phyloP scores from a whole-genome alignment of 2,113 vertebrate species.

The Loxodonta africana region DNA sequence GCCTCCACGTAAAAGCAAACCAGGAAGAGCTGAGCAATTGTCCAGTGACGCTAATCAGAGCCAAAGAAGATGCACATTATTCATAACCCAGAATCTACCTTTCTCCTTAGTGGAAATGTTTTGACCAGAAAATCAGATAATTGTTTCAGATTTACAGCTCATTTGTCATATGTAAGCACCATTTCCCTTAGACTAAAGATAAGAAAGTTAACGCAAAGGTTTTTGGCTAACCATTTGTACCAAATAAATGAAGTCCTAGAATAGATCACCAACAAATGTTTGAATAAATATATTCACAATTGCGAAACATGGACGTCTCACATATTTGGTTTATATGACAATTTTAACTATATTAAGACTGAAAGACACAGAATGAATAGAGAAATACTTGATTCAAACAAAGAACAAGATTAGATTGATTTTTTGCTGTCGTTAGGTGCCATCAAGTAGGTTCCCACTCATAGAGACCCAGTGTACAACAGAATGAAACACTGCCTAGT shows the following conservation, averaged over 20 bases:
- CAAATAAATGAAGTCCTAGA: constrained; percentile 67
- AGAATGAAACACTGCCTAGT: too few relatives aligned
- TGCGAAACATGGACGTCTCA: not conserved
- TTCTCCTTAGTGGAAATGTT: constrained; percentile 75
- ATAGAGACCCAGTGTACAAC: too few relatives aligned
- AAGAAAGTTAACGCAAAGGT: constrained; percentile 22
- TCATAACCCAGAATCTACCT: constrained; percentile 20
- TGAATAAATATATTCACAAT: not conserved
- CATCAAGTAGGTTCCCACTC: too few relatives aligned
- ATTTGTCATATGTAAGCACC: constrained; percentile 73
- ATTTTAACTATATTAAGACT: not conserved
- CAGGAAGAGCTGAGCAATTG: constrained; percentile 40
- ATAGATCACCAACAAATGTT: constrained; percentile 7
- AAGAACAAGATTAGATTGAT: not conserved
- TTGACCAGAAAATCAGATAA: constrained; percentile 77
- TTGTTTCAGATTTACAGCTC: constrained; percentile 75
- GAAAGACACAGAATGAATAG: not conserved
- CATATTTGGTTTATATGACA: not conserved
- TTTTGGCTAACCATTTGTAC: constrained; percentile 58
- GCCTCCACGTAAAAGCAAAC: constrained; percentile 23
- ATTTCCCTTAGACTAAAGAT: constrained; percentile 68
- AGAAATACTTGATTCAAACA: not conserved
- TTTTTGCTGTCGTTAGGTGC: too few relatives aligned
- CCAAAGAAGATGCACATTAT: constrained; percentile 52
- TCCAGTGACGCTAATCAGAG: constrained; percentile 69